Evolutionary conservation across 2,888 invertebrate species (phyloP), one percentile per base, ranked within the genome.

Genomic region (Oscheius sp.): DNA sequence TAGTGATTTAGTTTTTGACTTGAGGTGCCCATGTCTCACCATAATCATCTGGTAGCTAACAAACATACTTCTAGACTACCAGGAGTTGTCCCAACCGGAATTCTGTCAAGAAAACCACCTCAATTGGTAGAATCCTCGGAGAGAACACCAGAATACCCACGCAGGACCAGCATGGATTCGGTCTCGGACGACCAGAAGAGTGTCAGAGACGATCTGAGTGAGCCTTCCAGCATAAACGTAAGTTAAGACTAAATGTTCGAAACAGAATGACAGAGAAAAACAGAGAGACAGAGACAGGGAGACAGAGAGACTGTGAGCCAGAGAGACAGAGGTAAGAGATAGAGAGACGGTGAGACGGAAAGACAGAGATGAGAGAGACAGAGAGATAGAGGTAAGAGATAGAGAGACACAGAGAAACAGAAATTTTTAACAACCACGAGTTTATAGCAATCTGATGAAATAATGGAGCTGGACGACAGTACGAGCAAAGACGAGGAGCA

Each of bases 171-270:
- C 42, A 32, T 74, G 37, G 74, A 74, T 51, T 73, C 73, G 10
- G 42, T 65, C n/a, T 74, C 74, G 13, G 74, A 74, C 47, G 74
- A 74, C 29, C 74, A 66, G 37, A 74, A 74, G 48, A 74, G 68
- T 42, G 58, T 68, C 29, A 29, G 68, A 66, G 74, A 74, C 37
- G 74, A 74, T 35, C 50, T 74, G 1, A 74, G 74, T 35, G 74
- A 74, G 53, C 74, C 74, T 5, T 74, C 74, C 1, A 74, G 74
- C 48, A 42, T 74, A 7, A 48, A 33, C 9, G 72, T 72, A 35
- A 33, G 68, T 51, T 9, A 7, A 7, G 33, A 59, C 2, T 59
- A 3, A 35, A 59, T 5, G 5, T 42, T 0, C 4, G 29, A n/a
- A 59, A 59, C 21, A 21, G 21, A 21, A 21, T 21, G 21, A 21